Evolutionary conservation across 2,888 invertebrate genomes (phyloP).

Genomic region (Agapostemon virescens): DNA sequence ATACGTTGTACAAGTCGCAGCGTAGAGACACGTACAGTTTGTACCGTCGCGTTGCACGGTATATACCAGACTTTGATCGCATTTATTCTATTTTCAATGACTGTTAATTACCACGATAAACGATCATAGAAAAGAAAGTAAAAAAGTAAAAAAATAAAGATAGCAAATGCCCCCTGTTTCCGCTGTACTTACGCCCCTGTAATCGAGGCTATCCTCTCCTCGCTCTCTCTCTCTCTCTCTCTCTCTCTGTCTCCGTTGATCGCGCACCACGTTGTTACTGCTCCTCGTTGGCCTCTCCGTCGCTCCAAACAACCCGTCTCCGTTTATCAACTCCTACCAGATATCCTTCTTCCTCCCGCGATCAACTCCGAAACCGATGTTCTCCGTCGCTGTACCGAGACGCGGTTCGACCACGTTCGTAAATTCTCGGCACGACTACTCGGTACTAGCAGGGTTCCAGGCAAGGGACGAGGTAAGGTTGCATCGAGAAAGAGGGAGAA

Average conservation of each 20-base stretch:
- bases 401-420: constrained; percentile 59
- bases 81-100: no score
- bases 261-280: constrained; percentile 42
- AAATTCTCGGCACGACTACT: constrained; percentile 65
- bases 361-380: neutral
- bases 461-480: constrained; percentile 25
- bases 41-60: no score
- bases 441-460: constrained; percentile 30
- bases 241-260: constrained; percentile 27
- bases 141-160: neutral
- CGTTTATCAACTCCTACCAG: constrained; percentile 43
- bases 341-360: constrained; percentile 29
- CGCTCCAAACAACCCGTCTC: constrained; percentile 49
- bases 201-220: constrained; percentile 40
- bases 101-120: no score
- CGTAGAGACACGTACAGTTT: no score
- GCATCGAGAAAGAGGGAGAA: constrained; percentile 11
- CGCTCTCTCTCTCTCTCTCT: constrained; percentile 46
- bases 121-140: neutral
- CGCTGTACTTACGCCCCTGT: constrained; percentile 53
- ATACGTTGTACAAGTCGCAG: no score
- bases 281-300: constrained; percentile 48
- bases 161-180: neutral
- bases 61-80: no score
- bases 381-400: constrained; percentile 37